phyloP scores from a whole-genome alignment of 1,140 invertebrate genomes.

The Mactra quadrangularis region DNA sequence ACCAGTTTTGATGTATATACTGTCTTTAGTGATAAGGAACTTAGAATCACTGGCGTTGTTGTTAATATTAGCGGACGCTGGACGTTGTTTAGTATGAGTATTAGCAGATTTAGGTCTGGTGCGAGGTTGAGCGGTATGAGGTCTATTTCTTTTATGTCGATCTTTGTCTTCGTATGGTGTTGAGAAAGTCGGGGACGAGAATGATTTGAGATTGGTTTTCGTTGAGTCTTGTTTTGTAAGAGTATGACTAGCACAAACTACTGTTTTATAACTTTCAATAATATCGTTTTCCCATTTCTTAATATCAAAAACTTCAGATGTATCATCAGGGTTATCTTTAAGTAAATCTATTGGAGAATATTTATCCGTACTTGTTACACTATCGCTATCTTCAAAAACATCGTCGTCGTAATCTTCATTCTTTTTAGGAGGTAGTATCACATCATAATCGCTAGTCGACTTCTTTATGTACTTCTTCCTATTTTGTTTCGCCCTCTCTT shows the following conservation, averaged over 20 bases:
- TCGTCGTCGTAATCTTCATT: conserved; percentile 39
- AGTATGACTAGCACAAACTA: conserved; percentile 6
- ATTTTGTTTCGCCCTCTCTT: conserved; percentile 40
- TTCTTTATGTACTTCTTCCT: conserved; percentile 28
- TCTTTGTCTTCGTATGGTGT: neutral
- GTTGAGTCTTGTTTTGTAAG: neutral
- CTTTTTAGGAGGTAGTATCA: conserved; percentile 9
- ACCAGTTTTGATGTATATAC: conserved; percentile 53
- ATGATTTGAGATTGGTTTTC: conserved; percentile 27
- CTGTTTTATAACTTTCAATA: conserved; percentile 57
- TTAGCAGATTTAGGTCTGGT: conserved; percentile 1
- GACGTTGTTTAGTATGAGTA: neutral
- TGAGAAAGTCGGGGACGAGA: conserved; percentile 40
- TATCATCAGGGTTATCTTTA: conserved; percentile 18
- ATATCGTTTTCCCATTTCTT: conserved; percentile 51
- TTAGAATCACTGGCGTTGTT: conserved; percentile 1
- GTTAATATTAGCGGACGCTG: conserved; percentile 20
- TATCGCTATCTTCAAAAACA: conserved; percentile 38
- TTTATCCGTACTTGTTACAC: neutral
- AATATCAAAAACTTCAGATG: conserved; percentile 48
- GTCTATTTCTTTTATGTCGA: conserved; percentile 10
- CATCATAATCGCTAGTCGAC: neutral
- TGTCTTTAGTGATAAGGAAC: conserved; percentile 60
- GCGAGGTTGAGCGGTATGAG: conserved; percentile 49
- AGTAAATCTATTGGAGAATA: conserved; percentile 21